Evolutionary conservation across 2,888 invertebrate species (phyloP), one percentile per base, ranked within the genome.

Genomic region (Melinopterus prodromus): DNA sequence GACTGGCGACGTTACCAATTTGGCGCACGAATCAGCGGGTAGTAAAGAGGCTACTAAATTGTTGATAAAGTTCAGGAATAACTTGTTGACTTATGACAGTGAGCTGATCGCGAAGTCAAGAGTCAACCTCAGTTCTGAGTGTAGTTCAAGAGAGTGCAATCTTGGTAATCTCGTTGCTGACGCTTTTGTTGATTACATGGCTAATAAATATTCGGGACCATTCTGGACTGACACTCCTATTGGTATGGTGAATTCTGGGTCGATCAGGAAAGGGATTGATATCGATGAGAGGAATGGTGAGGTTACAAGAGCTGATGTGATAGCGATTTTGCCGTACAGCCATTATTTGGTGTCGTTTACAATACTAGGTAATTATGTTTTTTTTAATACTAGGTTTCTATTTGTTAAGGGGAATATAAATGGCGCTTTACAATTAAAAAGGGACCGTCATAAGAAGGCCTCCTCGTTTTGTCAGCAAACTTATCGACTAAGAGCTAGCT

Each of bases 91-190:
- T n/a, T 74, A 36, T 37, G 74, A 74, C 7, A 37, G 35, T 15
- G 74, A 74, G 89, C 4, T 85, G 88, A 53, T 79, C 0, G 79
- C 77, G 12, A 74, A 69, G 69, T 12, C 79, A 7, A 72, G 77
- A 16, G 79, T 79, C 2, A 77, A 71, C 53, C 69, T 79, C 6
- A 77, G 77, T 72, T 71, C 77, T 15, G 87, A 89, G 0, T 98
- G 98, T 86, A 92, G 97, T 70, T 86, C 91, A 37, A 83, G 84
- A 69, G 98, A 98, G 89, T 98, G 98, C 86, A 97, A 96, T 88
- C 89, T 97, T 84, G 98, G 97, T 4, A 97, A 97, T 88, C 88
- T 97, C 16, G 91, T 97, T 78, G 90, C 95, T 0, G 97, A 97
- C 85, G 93, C 96, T 0, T 92, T 95, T 88, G 90, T 96, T 0